phyloP scores from a whole-genome alignment of 2,113 vertebrate genomes.

The Pedionomus torquatus region DNA sequence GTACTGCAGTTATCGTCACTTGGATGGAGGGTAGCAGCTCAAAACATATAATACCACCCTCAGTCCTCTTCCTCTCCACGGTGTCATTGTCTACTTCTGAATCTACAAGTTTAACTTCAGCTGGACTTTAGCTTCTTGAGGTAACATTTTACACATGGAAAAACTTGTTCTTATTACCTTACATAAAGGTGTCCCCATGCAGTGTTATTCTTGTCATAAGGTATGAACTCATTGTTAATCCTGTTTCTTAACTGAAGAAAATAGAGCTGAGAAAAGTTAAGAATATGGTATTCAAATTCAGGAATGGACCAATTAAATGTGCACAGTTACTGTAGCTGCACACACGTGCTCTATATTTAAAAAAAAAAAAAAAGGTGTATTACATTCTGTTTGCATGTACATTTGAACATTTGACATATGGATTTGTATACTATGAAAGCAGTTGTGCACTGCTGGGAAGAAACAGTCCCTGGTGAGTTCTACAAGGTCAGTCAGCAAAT shows the following conservation, averaged over 20 bases:
- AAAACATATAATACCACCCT: rapidly evolving
- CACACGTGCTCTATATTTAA: background rate
- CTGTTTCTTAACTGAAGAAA: background rate
- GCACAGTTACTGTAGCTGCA: background rate
- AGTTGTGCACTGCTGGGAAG: background rate
- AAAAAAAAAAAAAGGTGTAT: background rate
- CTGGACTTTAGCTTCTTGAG: background rate
- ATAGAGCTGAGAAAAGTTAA: background rate
- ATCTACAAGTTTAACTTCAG: background rate
- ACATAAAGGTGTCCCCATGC: background rate
- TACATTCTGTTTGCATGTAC: background rate
- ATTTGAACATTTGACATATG: background rate
- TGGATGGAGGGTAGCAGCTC: background rate
- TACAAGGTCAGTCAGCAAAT: background rate
- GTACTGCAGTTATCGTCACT: background rate
- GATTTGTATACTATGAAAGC: background rate
- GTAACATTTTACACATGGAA: background rate
- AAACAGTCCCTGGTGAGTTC: background rate
- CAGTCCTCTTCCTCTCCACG: background rate
- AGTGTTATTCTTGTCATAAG: background rate
- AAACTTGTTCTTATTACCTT: background rate
- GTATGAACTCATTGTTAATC: background rate
- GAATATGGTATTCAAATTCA: background rate
- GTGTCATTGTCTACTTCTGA: background rate
- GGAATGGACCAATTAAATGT: background rate